Percentiles rank a stretch among this genome's conserved stretches.
These are phyloP conservation scores for Limnodromus scolopaceus DNA, from an alignment of 2,797 vertebrate species.

Conservation along the genomic window DNA sequence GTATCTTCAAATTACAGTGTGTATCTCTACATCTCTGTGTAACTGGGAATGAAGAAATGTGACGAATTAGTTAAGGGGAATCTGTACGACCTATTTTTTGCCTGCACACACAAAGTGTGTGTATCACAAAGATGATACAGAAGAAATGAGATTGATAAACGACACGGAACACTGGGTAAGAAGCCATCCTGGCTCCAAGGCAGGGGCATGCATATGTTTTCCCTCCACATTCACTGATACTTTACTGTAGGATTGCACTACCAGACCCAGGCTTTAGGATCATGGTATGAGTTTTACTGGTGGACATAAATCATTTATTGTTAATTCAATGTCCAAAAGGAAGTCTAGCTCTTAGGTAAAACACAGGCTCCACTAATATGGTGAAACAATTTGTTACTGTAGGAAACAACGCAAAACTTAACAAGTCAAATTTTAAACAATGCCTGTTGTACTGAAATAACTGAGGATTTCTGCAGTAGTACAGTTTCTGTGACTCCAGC, in stretches of 20 bases:
- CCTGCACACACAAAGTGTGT: neutral
- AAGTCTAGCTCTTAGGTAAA: neutral
- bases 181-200: neutral
- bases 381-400: neutral
- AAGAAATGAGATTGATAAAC: neutral
- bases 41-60: neutral
- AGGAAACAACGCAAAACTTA: neutral
- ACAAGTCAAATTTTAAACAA: neutral
- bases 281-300: neutral
- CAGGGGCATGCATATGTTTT: neutral
- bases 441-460: neutral
- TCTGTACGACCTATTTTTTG: neutral
- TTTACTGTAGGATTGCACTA: neutral
- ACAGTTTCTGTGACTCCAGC: neutral
- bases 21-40: neutral
- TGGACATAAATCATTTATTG: neutral
- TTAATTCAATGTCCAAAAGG: neutral
- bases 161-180: neutral
- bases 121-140: fast-evolving
- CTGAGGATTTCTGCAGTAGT: neutral
- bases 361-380: neutral
- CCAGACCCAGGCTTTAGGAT: neutral
- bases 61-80: neutral
- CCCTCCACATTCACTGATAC: neutral
- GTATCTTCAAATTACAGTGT: neutral